Conservation (phyloP, 1,140 invertebrate species). For the Drosophila lini region DNA sequence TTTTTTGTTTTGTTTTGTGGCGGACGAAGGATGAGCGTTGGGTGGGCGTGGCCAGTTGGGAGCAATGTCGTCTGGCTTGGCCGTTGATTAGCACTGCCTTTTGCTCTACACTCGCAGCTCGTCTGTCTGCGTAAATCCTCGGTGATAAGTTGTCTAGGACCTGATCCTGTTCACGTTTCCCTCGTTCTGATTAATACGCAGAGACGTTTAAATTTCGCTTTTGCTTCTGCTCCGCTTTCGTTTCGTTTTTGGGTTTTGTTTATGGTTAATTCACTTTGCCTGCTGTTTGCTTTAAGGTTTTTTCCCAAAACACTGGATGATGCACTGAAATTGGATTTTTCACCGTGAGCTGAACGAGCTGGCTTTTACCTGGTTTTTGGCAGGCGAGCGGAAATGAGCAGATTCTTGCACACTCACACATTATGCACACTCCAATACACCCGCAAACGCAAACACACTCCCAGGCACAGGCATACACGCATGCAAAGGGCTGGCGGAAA, state of each 20-base stretch:
- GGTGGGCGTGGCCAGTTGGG: conserved; percentile 26
- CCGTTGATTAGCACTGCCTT: conserved; percentile 70
- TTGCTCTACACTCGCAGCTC: conserved; percentile 26
- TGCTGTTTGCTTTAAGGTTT: conserved; percentile 55
- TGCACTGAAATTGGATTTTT: conserved; percentile 54
- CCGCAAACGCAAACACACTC: conserved; percentile 16
- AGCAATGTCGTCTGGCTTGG: conserved; percentile 36
- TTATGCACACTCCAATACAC: conserved; percentile 30
- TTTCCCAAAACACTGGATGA: conserved; percentile 32
- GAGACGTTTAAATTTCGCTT: conserved; percentile 80
- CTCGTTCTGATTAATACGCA: conserved; percentile 73
- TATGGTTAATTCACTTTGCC: conserved; percentile 47
- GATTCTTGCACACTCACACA: conserved; percentile 36
- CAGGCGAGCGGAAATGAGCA: conserved; percentile 62
- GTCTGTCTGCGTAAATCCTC: conserved; percentile 58
- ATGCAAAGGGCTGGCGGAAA: conserved; percentile 41
- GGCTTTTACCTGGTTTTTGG: conserved; percentile 39
- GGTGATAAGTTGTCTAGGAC: conserved; percentile 75
- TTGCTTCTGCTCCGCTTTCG: conserved; percentile 14
- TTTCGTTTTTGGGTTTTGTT: conserved; percentile 41
- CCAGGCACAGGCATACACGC: not conserved
- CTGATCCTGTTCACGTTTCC: conserved; percentile 28
- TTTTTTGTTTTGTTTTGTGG: not conserved
- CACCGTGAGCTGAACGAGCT: conserved; percentile 42
- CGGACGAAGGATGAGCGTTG: conserved; percentile 7